Percentiles rank a stretch among this genome's conserved stretches.
These are phyloP conservation scores for Lycaon pictus DNA, from an alignment of 2,113 vertebrate genomes.

Conservation along the genomic window DNA sequence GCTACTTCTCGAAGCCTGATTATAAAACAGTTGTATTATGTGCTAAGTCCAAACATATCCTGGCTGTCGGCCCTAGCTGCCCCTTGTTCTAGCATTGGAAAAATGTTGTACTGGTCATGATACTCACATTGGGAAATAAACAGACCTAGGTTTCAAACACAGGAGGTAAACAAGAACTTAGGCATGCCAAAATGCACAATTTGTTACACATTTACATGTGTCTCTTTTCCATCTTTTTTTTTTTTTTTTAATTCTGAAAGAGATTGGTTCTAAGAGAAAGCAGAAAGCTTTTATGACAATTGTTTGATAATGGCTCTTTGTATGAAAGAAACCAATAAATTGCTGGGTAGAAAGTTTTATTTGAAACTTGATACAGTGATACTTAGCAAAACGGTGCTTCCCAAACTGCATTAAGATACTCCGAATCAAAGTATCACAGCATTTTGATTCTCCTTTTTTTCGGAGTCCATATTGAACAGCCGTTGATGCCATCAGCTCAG, in stretches of 20 bases:
- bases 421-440: constrained; percentile 58
- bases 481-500: constrained; percentile 88
- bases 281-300: constrained; percentile 42
- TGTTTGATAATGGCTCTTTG: constrained; percentile 44
- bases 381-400: constrained; percentile 61
- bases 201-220: constrained; percentile 15
- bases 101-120: neutral
- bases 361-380: constrained; percentile 69
- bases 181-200: neutral
- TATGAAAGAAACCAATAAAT: constrained; percentile 61
- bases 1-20: neutral
- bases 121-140: constrained; percentile 38
- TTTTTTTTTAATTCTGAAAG: neutral
- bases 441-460: constrained; percentile 64
- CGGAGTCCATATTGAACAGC: constrained; percentile 83
- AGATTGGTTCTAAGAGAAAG: constrained; percentile 56
- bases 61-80: neutral
- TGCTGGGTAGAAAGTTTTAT: constrained; percentile 71
- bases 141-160: constrained; percentile 34
- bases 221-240: constrained; percentile 31
- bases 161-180: constrained; percentile 26
- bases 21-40: neutral
- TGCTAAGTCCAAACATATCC: neutral
- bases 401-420: constrained; percentile 54
- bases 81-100: neutral